Conservation (phyloP, 37 sponge, comb jelly and placozoan genomes). For the Corticium candelabrum region DNA sequence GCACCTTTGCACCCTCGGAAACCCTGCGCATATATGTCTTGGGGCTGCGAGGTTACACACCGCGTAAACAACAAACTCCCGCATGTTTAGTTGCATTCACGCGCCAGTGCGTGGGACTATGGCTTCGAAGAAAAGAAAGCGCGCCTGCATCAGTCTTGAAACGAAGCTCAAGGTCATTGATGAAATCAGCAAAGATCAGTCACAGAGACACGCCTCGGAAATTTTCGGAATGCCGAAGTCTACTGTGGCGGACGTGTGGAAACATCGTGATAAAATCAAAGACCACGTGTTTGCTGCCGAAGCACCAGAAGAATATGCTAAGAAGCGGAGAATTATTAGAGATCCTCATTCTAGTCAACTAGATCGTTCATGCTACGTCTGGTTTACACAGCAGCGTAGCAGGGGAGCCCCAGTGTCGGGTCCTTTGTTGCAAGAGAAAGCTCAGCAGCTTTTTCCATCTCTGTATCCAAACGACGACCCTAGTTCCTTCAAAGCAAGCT, state of each 20-base stretch:
- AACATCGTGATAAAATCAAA: conserved; percentile 19
- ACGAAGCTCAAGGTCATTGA: conserved; percentile 14
- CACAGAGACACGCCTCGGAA: conserved; percentile 18
- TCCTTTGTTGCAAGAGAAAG: conserved; percentile 22
- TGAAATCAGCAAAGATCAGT: conserved; percentile 3
- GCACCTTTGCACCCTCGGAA: no score
- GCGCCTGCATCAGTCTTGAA: conserved; percentile 8
- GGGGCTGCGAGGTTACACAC: no score
- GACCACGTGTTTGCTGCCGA: conserved; percentile 8
- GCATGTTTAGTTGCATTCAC: no score
- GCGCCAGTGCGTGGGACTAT: no score
- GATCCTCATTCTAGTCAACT: conserved; percentile 10
- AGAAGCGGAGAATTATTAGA: conserved; percentile 24
- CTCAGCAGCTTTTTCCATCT: conserved; percentile 1
- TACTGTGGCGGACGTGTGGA: conserved; percentile 31
- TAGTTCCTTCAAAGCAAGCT: conserved; percentile 30
- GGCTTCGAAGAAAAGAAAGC: conserved; percentile 26
- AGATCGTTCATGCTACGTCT: conserved; percentile 21
- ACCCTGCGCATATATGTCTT: no score
- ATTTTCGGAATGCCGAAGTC: conserved; percentile 15
- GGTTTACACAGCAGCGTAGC: conserved; percentile 29
- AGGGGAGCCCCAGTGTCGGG: conserved; percentile 31
- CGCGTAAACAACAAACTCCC: no score
- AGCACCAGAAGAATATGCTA: conserved; percentile 9
- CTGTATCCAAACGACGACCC: no score